Evolutionary conservation across 1,140 invertebrate species (phyloP).

Genomic region (Parapsyche elsis): DNA sequence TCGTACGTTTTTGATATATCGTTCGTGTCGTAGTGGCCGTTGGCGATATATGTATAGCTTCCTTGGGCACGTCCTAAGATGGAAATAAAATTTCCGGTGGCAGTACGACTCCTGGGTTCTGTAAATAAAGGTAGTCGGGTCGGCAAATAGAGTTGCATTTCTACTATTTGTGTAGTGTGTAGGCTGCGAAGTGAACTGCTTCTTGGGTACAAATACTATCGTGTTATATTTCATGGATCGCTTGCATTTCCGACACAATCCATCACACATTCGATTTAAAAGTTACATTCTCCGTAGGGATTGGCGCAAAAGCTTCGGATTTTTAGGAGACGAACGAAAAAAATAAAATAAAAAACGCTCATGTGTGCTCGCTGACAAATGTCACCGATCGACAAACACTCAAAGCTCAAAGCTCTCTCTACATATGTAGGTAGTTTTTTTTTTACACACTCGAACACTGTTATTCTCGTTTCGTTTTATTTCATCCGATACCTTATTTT

Average conservation of each 20-base stretch:
- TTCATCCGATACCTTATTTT: neutral
- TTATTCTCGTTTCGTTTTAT: neutral
- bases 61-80: neutral
- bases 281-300: no score
- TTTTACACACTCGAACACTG: neutral
- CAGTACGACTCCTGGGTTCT: neutral
- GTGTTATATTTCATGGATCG: no score
- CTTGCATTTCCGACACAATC: no score
- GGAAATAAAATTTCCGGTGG: conserved; percentile 36
- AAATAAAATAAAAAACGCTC: no score
- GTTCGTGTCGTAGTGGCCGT: neutral
- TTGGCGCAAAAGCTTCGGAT: no score
- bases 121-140: conserved; percentile 11
- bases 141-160: conserved; percentile 24
- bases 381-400: neutral
- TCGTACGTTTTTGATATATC: neutral
- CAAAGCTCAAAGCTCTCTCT: neutral
- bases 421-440: neutral
- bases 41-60: no score
- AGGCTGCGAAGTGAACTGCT: neutral
- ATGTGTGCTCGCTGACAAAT: neutral
- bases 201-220: no score
- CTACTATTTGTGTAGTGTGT: neutral
- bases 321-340: no score
- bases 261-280: no score